Evolutionary conservation across 2,888 invertebrate species (phyloP).

Genomic region (Rhorus exstirpatorius): DNA sequence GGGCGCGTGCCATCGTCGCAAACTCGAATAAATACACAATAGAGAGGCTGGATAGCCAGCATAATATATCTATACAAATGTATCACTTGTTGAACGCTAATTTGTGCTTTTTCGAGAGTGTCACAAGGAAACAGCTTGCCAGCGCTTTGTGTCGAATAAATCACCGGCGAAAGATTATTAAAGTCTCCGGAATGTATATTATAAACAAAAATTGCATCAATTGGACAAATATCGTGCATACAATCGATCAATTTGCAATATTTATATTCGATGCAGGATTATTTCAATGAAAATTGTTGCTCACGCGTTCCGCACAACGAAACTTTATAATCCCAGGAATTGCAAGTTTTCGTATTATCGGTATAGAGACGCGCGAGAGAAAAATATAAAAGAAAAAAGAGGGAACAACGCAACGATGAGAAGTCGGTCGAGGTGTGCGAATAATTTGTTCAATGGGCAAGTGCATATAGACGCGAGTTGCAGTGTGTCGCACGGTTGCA

Average conservation of each 20-base stretch:
- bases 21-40: conserved; percentile 50
- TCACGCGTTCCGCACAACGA: too few species aligned
- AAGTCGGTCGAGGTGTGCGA: conserved; percentile 38
- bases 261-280: too few species aligned
- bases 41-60: conserved; percentile 5
- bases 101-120: not conserved
- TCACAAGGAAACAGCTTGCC: conserved; percentile 10
- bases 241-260: not conserved
- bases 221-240: not conserved
- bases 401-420: not conserved
- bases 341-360: too few species aligned
- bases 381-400: not conserved
- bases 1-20: conserved; percentile 55
- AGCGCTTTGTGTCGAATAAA: conserved; percentile 25
- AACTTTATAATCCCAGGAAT: too few species aligned
- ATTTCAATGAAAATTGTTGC: too few species aligned
- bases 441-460: conserved; percentile 39
- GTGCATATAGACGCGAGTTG: not conserved
- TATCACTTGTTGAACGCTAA: not conserved
- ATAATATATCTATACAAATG: conserved; percentile 6
- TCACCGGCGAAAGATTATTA: conserved; percentile 18
- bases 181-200: not conserved
- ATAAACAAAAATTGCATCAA: not conserved
- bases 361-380: too few species aligned
- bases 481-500: not conserved